These are phyloP conservation scores for Percina caprodes DNA, from an alignment of 2,113 vertebrate species.

Conservation along the genomic window DNA sequence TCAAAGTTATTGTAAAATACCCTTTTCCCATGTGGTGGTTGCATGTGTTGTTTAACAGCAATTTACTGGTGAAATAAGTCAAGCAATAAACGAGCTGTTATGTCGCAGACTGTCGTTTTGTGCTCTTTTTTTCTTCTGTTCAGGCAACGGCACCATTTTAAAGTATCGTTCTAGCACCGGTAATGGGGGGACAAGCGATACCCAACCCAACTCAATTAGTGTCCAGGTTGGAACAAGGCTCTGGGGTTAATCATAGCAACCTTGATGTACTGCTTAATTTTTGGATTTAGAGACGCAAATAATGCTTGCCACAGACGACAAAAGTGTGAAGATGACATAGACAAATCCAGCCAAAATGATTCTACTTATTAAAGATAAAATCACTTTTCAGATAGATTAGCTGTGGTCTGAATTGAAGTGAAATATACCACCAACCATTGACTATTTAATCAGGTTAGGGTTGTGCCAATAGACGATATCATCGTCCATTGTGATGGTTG, in stretches of 20 bases:
- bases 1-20: no score
- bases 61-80: no score
- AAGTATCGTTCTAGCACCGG: no score
- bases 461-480: no score
- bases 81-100: no score
- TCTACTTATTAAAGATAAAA: background rate
- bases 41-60: no score
- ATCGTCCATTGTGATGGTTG: no score
- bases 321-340: background rate
- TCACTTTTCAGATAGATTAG: background rate
- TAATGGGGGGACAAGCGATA: no score
- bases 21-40: no score
- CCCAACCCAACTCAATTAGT: background rate
- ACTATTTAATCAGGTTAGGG: background rate
- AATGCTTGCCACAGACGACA: background rate
- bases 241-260: background rate
- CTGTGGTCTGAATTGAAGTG: background rate
- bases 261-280: background rate
- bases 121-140: no score
- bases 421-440: background rate
- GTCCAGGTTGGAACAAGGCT: background rate
- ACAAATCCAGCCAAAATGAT: background rate
- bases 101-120: no score
- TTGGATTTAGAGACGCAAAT: background rate
- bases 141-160: no score